phyloP scores from a whole-genome alignment of 2,113 vertebrate species.

The Willisornis vidua region DNA sequence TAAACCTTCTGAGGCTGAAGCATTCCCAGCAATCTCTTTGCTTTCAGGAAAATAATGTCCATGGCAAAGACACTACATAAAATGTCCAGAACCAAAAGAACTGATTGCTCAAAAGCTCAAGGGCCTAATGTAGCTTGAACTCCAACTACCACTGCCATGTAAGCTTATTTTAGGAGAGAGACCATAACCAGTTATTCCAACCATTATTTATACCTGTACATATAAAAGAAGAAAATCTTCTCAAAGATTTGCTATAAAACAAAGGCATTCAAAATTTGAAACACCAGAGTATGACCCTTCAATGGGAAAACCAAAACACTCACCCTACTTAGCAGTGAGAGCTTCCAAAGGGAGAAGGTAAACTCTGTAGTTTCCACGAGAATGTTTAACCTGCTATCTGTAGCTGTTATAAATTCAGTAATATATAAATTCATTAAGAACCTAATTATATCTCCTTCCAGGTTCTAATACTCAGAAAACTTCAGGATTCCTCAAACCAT shows the following conservation, averaged over 20 bases:
- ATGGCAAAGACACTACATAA: background rate
- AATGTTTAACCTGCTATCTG: background rate
- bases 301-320: background rate
- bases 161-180: background rate
- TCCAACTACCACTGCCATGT: background rate
- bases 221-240: background rate
- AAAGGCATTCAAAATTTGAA: background rate
- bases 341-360: background rate
- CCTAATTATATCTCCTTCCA: background rate
- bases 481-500: background rate
- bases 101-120: background rate
- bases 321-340: background rate
- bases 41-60: background rate
- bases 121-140: background rate
- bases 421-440: background rate
- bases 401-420: background rate
- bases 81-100: background rate
- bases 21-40: background rate
- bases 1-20: background rate
- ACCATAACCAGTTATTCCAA: background rate
- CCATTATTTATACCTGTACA: background rate
- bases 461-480: background rate
- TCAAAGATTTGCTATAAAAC: background rate
- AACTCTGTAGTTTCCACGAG: background rate
- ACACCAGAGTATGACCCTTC: background rate